Percentiles rank a stretch among this genome's conserved stretches.
phyloP scores from a whole-genome alignment of 2,113 vertebrate species.

The Bagarius yarrelli region DNA sequence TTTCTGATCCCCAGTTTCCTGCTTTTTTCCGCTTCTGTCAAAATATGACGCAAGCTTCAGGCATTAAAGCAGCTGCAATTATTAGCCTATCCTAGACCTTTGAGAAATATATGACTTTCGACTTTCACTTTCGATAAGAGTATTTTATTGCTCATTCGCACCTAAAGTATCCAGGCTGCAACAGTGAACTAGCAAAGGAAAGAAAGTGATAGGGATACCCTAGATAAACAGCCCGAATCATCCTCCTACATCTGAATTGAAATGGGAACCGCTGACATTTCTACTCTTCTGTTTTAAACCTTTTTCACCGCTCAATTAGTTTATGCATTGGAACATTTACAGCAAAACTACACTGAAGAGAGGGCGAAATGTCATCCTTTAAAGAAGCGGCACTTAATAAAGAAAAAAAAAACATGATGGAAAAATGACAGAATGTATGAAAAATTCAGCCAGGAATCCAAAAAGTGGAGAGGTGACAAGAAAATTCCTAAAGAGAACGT shows the following conservation, averaged over 20 bases:
- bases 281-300: conserved; percentile 32
- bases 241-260: conserved; percentile 24
- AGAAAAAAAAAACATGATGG: conserved; percentile 44
- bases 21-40: conserved; percentile 13
- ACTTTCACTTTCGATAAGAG: no score
- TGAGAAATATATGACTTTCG: conserved; percentile 52
- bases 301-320: conserved; percentile 40
- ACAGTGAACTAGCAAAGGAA: conserved; percentile 16
- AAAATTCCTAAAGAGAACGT: conserved; percentile 33
- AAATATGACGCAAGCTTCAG: conserved; percentile 34
- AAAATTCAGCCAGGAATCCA: conserved; percentile 38
- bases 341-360: conserved; percentile 30
- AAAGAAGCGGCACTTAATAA: not conserved
- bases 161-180: conserved; percentile 9
- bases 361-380: conserved; percentile 44
- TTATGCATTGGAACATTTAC: conserved; percentile 36
- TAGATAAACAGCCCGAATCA: conserved; percentile 21
- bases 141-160: conserved; percentile 27
- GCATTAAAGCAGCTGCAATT: conserved; percentile 57
- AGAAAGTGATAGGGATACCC: conserved; percentile 1
- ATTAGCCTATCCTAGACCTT: conserved; percentile 39
- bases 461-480: not conserved
- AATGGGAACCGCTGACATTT: conserved; percentile 35
- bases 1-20: conserved; percentile 1
- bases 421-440: conserved; percentile 33